Evolutionary conservation across 2,888 invertebrate genomes (phyloP).

Genomic region (Cephus pulcher): DNA sequence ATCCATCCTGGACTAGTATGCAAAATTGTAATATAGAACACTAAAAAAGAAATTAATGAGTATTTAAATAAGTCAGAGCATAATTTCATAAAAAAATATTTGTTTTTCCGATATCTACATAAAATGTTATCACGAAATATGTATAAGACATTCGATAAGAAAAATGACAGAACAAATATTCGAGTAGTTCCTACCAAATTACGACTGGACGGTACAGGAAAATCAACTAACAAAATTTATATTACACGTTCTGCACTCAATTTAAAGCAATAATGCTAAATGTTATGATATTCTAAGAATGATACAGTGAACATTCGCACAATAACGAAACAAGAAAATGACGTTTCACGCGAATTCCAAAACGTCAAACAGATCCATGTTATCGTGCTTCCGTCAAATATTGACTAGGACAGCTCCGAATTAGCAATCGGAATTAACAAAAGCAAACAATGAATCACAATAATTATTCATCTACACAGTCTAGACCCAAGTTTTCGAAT

Average conservation of each 20-base stretch:
- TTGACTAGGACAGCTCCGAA: background rate
- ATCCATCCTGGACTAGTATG: conserved; percentile 49
- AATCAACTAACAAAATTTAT: background rate
- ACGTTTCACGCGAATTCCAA: background rate
- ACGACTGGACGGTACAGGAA: background rate
- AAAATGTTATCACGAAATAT: background rate
- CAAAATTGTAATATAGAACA: background rate
- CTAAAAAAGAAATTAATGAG: background rate
- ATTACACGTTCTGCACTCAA: background rate
- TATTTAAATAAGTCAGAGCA: background rate
- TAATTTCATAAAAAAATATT: background rate
- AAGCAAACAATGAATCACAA: background rate
- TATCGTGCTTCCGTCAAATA: background rate
- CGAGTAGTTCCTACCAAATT: background rate
- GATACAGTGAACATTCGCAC: background rate
- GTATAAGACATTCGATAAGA: background rate
- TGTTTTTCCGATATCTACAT: background rate
- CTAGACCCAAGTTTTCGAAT: background rate
- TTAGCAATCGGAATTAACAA: too few species aligned
- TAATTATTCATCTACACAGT: background rate
- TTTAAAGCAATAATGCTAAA: background rate
- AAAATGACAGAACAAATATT: background rate
- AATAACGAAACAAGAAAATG: background rate
- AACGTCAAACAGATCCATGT: background rate
- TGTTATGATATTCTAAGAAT: background rate